A percentile compares a stretch with the other conserved stretches of the same genome.
Conservation (phyloP, 2,797 vertebrate species). For the Kryptolebias ocellatus region DNA sequence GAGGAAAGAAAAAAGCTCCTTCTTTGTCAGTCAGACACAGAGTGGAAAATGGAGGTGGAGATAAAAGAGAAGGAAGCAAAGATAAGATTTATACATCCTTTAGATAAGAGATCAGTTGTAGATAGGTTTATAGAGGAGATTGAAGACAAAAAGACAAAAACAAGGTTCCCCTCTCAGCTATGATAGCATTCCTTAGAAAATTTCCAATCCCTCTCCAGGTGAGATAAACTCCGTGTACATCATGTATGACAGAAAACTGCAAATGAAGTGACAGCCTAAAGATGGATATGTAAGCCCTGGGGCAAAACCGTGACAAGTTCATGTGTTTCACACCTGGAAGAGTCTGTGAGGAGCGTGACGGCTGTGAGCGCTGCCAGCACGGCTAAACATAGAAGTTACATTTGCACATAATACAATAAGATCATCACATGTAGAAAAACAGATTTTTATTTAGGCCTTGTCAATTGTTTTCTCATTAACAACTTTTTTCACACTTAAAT, state of each 20-base stretch:
- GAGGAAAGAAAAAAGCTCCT: constrained; percentile 49
- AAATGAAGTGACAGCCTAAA: constrained; percentile 32
- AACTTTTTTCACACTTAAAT: too few species aligned
- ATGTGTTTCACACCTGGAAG: constrained; percentile 15
- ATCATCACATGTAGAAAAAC: not conserved
- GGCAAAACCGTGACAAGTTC: constrained; percentile 17
- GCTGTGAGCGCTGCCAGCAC: constrained; percentile 3
- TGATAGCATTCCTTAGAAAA: constrained; percentile 3
- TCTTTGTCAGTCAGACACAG: constrained; percentile 55
- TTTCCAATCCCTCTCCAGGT: constrained; percentile 22
- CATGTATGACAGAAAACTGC: constrained; percentile 13
- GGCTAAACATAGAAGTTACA: not conserved
- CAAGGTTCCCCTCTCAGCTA: not conserved
- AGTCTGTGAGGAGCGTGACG: not conserved
- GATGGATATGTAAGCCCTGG: constrained; percentile 21
- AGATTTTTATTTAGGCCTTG: too few species aligned
- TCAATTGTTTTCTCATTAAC: too few species aligned
- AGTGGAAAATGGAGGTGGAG: constrained; percentile 28
- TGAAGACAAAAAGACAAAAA: not conserved
- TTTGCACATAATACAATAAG: not conserved
- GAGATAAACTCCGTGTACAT: constrained; percentile 25
- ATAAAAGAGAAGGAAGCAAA: constrained; percentile 13
- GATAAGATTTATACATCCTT: constrained; percentile 22
- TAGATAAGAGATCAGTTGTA: constrained; percentile 22
- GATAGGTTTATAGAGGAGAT: constrained; percentile 6